Percentiles rank a stretch among this genome's conserved stretches.
Conservation (phyloP, 2,888 invertebrate genomes). For the Aethes cnicana region DNA sequence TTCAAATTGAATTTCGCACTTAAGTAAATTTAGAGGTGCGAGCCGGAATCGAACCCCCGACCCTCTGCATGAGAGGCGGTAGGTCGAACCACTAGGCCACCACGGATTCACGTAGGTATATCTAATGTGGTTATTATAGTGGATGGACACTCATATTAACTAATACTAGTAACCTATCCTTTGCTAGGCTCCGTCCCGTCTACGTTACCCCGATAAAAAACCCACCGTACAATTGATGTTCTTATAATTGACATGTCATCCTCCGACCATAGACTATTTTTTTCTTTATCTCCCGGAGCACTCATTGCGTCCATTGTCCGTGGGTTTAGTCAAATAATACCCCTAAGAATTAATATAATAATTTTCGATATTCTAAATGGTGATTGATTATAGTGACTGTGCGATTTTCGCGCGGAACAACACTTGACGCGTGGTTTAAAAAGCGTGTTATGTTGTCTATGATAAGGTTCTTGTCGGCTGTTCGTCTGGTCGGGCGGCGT, state of each 20-base stretch:
- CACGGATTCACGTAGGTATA: slow-evolving; percentile 12
- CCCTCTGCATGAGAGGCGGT: too few species aligned
- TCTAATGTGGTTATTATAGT: slow-evolving; percentile 10
- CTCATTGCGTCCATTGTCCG: slow-evolving; percentile 69
- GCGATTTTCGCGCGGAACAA: slow-evolving; percentile 53
- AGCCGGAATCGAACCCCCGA: too few species aligned
- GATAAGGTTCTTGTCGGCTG: slow-evolving; percentile 39
- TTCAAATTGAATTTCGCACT: too few species aligned
- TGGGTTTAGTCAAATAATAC: slow-evolving; percentile 77
- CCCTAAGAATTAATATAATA: slow-evolving; percentile 75
- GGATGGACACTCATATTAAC: slow-evolving; percentile 15
- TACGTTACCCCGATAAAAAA: slow-evolving; percentile 46
- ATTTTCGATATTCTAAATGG: slow-evolving; percentile 74
- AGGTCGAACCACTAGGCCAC: too few species aligned
- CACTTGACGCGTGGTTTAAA: slow-evolving; percentile 43
- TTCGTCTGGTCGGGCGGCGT: slow-evolving; percentile 10
- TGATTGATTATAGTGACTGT: slow-evolving; percentile 77
- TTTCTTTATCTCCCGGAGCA: slow-evolving; percentile 59
- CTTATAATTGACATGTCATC: slow-evolving; percentile 79
- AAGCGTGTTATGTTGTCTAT: slow-evolving; percentile 42
- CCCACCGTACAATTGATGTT: slow-evolving; percentile 61
- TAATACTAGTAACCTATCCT: slow-evolving; percentile 18
- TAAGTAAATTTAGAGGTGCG: too few species aligned
- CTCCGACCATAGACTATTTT: slow-evolving; percentile 49
- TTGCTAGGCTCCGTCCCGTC: slow-evolving; percentile 57